These are phyloP conservation scores for Bombus waltoni DNA, from an alignment of 1,140 invertebrate species.

Conservation along the genomic window DNA sequence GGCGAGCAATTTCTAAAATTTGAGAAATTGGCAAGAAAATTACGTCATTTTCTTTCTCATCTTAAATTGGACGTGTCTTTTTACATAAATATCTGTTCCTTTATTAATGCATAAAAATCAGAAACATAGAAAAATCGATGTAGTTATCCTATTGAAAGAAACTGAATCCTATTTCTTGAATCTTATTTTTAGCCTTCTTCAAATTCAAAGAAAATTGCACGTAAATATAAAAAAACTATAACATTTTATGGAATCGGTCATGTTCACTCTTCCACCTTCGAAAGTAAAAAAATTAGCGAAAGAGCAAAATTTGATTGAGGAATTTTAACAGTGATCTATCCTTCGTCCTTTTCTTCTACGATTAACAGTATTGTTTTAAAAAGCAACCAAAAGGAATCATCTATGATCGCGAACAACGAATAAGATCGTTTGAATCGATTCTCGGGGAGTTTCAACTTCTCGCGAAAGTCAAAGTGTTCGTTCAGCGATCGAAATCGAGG, in stretches of 20 bases:
- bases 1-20: background rate
- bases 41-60: too few relatives aligned
- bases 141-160: background rate
- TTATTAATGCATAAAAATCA: too few relatives aligned
- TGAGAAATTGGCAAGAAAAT: background rate
- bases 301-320: too few relatives aligned
- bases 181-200: too few relatives aligned
- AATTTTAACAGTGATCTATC: too few relatives aligned
- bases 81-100: too few relatives aligned
- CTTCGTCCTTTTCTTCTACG: background rate
- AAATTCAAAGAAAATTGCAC: too few relatives aligned
- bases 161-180: too few relatives aligned
- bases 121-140: background rate
- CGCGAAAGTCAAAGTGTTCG: slow-evolving; percentile 3
- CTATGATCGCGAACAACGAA: background rate
- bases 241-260: background rate
- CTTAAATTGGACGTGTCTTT: too few relatives aligned
- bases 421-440: background rate
- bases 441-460: background rate
- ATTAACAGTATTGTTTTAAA: too few relatives aligned
- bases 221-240: too few relatives aligned
- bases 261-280: background rate
- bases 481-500: background rate
- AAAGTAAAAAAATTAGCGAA: too few relatives aligned
- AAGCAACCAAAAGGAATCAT: background rate